A percentile compares a stretch with the other conserved stretches of the same genome.
Evolutionary conservation across 2,888 invertebrate species (phyloP).

Genomic region (Boloria euphrosyne): DNA sequence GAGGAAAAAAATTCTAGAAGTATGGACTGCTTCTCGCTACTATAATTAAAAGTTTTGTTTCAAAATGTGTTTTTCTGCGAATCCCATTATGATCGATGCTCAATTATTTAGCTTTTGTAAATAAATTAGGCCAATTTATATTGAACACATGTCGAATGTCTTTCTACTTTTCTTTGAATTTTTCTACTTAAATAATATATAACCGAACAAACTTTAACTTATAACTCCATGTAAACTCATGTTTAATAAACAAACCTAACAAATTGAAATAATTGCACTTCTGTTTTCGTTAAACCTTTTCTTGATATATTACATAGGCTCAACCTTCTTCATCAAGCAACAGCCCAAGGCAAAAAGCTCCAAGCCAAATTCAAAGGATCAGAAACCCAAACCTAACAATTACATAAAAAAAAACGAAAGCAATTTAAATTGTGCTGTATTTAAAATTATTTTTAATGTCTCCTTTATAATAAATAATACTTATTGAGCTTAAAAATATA

Average conservation of each 20-base stretch:
- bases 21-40: conserved; percentile 22
- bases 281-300: conserved; percentile 20
- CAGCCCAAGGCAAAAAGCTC: conserved; percentile 28
- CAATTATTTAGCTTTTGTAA: no score
- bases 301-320: conserved; percentile 32
- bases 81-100: not conserved
- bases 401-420: conserved; percentile 45
- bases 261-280: conserved; percentile 21
- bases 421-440: conserved; percentile 30
- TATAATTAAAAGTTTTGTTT: conserved; percentile 22
- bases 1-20: conserved; percentile 26
- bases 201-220: no score
- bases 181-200: no score
- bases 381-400: conserved; percentile 34
- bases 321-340: conserved; percentile 26
- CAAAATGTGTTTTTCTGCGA: not conserved
- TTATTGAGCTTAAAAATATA: no score
- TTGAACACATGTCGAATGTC: no score
- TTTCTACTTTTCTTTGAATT: no score
- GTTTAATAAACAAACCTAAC: conserved; percentile 14
- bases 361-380: conserved; percentile 3
- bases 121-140: no score
- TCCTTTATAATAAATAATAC: no score
- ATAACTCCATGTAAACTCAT: no score
- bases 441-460: conserved; percentile 40